Conservation (phyloP, 2,113 vertebrate species). For the Fukomys damarensis region DNA sequence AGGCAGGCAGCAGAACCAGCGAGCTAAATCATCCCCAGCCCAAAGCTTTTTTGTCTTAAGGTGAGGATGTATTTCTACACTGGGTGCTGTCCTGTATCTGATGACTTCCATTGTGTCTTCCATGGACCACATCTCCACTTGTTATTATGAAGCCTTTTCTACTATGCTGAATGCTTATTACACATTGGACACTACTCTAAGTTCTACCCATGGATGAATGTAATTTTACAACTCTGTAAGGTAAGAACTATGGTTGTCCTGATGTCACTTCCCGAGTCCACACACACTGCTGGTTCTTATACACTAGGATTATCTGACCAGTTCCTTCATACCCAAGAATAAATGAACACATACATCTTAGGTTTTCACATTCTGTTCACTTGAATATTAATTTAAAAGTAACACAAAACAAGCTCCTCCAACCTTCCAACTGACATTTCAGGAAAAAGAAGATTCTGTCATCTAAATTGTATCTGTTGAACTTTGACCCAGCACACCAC, state of each 20-base stretch:
- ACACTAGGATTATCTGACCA: background rate
- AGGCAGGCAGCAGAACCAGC: too few species aligned
- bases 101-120: background rate
- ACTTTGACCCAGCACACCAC: background rate
- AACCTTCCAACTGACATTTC: background rate
- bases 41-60: background rate
- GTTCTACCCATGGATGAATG: background rate
- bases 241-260: background rate
- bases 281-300: background rate
- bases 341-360: background rate
- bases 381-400: background rate
- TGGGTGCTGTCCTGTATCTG: fast-evolving
- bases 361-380: background rate
- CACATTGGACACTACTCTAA: background rate
- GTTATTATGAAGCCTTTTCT: background rate
- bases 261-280: background rate
- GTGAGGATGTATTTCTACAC: background rate
- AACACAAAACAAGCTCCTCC: background rate
- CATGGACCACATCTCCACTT: background rate
- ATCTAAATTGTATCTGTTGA: background rate
- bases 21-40: too few species aligned
- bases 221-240: background rate
- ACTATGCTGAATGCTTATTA: background rate
- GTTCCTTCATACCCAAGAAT: background rate
- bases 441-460: background rate